These are phyloP conservation scores for Pseudochaenichthys georgianus DNA, from an alignment of 2,797 vertebrate genomes.

Conservation along the genomic window DNA sequence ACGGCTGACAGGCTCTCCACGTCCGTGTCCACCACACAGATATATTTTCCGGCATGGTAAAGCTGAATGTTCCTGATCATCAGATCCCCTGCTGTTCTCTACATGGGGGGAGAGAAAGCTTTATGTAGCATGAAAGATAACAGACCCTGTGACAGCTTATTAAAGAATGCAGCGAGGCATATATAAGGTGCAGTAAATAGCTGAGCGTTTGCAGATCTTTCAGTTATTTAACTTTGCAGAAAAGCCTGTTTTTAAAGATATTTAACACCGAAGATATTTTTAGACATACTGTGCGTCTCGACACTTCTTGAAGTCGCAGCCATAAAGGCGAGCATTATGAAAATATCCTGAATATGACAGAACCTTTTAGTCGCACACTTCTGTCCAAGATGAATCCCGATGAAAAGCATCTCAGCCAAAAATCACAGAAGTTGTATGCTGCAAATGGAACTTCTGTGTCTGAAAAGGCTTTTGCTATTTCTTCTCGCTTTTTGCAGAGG, in stretches of 20 bases:
- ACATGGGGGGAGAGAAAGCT: slow-evolving; percentile 61
- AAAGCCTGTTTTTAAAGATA: slow-evolving; percentile 14
- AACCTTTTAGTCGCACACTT: slow-evolving; percentile 29
- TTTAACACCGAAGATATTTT: slow-evolving; percentile 16
- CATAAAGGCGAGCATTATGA: slow-evolving; percentile 19
- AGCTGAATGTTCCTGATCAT: slow-evolving; percentile 98
- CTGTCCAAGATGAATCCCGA: slow-evolving; percentile 25
- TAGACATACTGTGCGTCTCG: neutral
- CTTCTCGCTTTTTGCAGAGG: slow-evolving; percentile 37
- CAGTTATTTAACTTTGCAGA: slow-evolving; percentile 37
- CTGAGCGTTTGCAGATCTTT: slow-evolving; percentile 30
- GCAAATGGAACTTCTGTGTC: slow-evolving; percentile 49
- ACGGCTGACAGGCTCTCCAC: slow-evolving; percentile 95
- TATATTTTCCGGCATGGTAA: slow-evolving; percentile 93
- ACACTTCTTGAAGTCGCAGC: slow-evolving; percentile 18
- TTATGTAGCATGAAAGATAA: slow-evolving; percentile 78
- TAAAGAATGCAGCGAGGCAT: slow-evolving; percentile 70
- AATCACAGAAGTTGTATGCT: slow-evolving; percentile 19
- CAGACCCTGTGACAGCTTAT: slow-evolving; percentile 75
- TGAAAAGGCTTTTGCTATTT: slow-evolving; percentile 37
- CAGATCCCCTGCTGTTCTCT: slow-evolving; percentile 94
- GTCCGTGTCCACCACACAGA: slow-evolving; percentile 93
- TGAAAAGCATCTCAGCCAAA: slow-evolving; percentile 40
- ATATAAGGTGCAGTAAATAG: slow-evolving; percentile 67
- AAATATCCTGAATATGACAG: slow-evolving; percentile 22